Conservation (phyloP, 2,797 vertebrate genomes). For the Acrossocheilus fasciatus region DNA sequence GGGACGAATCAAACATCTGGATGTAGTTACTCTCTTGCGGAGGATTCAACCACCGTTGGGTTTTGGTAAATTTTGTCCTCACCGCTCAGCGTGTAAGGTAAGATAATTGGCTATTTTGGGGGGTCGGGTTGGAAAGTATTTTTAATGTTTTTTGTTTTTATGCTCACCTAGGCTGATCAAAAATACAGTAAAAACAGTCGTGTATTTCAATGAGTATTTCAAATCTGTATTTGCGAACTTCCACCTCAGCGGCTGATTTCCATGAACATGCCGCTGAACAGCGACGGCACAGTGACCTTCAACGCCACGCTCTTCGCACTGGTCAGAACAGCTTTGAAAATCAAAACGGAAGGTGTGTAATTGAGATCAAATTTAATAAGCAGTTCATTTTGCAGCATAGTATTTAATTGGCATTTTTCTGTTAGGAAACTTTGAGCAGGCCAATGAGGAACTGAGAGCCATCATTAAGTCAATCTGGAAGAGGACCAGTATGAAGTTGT, state of each 20-base stretch:
- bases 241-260: constrained; percentile 88
- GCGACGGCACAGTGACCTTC: constrained; percentile 96
- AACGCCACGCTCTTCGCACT: constrained; percentile 96
- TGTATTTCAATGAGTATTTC: background rate
- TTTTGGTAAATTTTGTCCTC: constrained; percentile 98
- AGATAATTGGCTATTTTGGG: background rate
- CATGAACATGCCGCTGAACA: constrained; percentile 99
- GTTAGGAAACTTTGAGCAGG: constrained; percentile 96
- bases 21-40: constrained; percentile 94
- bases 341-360: constrained; percentile 95
- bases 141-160: background rate
- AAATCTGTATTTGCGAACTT: constrained; percentile 10
- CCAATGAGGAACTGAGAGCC: constrained; percentile 94
- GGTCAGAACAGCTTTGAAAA: constrained; percentile 96
- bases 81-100: constrained; percentile 96
- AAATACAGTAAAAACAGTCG: too few relatives aligned
- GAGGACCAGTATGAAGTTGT: constrained; percentile 97
- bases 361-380: background rate
- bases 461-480: constrained; percentile 99
- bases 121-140: background rate
- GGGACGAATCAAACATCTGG: constrained; percentile 96
- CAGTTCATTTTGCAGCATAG: background rate
- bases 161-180: background rate
- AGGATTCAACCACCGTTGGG: constrained; percentile 95
- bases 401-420: background rate